Conservation (phyloP, 1,140 invertebrate species). For the Diprion similis region DNA sequence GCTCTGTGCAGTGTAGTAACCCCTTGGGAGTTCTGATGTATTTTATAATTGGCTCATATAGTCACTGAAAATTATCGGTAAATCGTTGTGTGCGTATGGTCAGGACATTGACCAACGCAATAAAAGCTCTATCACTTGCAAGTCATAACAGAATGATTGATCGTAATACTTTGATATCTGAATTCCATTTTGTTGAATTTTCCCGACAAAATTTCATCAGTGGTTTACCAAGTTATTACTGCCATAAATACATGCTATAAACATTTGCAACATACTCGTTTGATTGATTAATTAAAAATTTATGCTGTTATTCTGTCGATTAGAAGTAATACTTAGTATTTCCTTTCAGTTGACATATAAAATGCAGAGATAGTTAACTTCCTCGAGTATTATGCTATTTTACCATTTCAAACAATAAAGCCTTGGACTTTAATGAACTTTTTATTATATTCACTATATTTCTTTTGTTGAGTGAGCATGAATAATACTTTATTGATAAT, state of each 20-base stretch:
- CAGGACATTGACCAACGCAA: conserved; percentile 1
- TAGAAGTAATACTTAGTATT: too few species aligned
- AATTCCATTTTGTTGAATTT: background rate
- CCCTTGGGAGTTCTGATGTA: background rate
- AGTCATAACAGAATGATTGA: background rate
- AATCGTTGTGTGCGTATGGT: background rate
- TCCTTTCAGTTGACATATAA: too few species aligned
- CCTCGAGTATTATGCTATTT: background rate
- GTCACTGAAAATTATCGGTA: background rate
- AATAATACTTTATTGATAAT: conserved; percentile 9
- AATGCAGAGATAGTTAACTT: too few species aligned
- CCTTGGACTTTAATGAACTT: conserved; percentile 14
- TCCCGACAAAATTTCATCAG: background rate
- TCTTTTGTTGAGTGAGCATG: background rate
- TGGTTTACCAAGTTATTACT: too few species aligned
- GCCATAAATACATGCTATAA: too few species aligned
- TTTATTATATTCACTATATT: conserved; percentile 15
- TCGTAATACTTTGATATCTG: background rate
- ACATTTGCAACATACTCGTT: too few species aligned
- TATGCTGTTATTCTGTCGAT: too few species aligned
- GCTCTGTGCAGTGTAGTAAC: too few species aligned
- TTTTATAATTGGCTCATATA: background rate
- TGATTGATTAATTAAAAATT: too few species aligned
- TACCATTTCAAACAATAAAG: background rate
- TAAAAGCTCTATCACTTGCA: background rate